phyloP scores from a whole-genome alignment of 2,888 invertebrate species.

The Phasia obesa region DNA sequence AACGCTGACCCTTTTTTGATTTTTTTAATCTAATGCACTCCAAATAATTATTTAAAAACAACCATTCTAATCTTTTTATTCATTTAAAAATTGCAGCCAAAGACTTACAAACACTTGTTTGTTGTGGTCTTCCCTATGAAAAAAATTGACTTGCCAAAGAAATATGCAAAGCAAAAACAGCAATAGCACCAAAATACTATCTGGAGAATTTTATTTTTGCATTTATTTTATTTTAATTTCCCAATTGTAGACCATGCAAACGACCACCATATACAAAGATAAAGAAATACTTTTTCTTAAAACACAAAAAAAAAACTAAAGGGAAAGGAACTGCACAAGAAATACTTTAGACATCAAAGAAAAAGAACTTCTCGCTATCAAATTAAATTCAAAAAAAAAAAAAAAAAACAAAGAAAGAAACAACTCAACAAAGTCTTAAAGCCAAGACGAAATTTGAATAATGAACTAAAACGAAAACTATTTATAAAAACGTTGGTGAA shows the following conservation, averaged over 20 bases:
- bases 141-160: neutral
- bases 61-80: too few relatives aligned
- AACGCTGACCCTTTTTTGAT: too few relatives aligned
- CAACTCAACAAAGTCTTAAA: constrained; percentile 21
- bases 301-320: neutral
- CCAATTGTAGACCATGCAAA: constrained; percentile 16
- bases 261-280: neutral
- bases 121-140: constrained; percentile 10
- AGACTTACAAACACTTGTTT: too few relatives aligned
- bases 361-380: constrained; percentile 20
- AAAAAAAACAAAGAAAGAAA: neutral
- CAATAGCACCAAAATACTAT: neutral
- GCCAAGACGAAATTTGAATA: constrained; percentile 37
- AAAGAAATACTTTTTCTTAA: neutral
- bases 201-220: constrained; percentile 4
- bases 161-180: constrained; percentile 1
- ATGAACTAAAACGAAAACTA: neutral
- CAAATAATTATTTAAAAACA: too few relatives aligned
- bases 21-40: too few relatives aligned
- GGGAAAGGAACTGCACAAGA: constrained; percentile 8
- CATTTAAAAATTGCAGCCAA: too few relatives aligned
- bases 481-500: neutral
- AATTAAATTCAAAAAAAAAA: constrained; percentile 16
- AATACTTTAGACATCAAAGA: constrained; percentile 46
- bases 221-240: constrained; percentile 4